Evolutionary conservation across 2,888 invertebrate species (phyloP).

Genomic region (Euplexia lucipara): DNA sequence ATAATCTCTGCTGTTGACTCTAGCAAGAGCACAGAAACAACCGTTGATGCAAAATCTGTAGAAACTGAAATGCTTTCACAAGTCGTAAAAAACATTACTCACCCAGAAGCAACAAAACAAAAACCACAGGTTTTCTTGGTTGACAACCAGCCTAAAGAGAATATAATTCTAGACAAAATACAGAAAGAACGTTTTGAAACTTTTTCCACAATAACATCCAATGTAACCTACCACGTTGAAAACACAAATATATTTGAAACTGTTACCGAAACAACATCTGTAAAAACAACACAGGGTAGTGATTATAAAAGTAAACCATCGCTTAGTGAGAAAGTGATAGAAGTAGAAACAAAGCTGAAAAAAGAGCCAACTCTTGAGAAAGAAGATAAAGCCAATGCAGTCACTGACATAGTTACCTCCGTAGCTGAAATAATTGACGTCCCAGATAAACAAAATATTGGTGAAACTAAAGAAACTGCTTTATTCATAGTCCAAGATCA

Average conservation of each 20-base stretch:
- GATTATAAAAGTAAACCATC: conserved; percentile 3
- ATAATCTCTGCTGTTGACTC: conserved; percentile 10
- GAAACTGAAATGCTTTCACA: conserved; percentile 25
- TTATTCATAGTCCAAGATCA: conserved; percentile 13
- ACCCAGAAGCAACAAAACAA: conserved; percentile 13
- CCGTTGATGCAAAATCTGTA: conserved; percentile 11
- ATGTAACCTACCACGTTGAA: conserved; percentile 7
- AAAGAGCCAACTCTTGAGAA: not conserved
- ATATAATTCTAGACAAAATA: not conserved
- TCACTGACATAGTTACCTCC: not conserved
- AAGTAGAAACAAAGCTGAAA: conserved; percentile 7
- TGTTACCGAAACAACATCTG: conserved; percentile 4
- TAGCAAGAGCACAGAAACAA: conserved; percentile 6
- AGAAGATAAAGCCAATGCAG: not conserved
- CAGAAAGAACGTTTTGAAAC: conserved; percentile 13
- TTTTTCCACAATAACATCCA: conserved; percentile 12
- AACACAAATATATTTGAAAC: conserved; percentile 21
- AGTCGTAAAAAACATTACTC: conserved; percentile 28
- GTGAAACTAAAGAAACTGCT: conserved; percentile 13
- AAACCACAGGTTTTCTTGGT: not conserved
- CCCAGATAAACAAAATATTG: conserved; percentile 1
- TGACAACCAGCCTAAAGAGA: not conserved
- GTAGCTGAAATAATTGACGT: conserved; percentile 2
- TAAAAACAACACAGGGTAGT: conserved; percentile 2
- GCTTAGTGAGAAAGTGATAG: not conserved